Base-by-base conservation (phyloP, 2,113 vertebrate genomes). In the Xiphophorus couchianus region DNA sequence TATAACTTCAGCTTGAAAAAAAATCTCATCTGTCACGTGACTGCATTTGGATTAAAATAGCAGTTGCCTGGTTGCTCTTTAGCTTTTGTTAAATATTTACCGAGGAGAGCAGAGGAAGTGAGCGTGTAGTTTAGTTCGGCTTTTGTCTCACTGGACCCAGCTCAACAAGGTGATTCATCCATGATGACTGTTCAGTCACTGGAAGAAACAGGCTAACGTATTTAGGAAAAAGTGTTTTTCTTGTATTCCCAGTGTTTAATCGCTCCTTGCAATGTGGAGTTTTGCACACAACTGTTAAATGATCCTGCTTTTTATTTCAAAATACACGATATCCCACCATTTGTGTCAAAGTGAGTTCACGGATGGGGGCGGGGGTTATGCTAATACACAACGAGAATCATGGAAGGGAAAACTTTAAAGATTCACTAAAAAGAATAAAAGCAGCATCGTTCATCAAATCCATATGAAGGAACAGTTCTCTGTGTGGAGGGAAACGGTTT, bases 21-120 rank as follows among this genome's bases (percentile, higher is more conserved):
- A 86, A 82, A 81, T 73, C 69, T 75, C 68, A 80, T 90, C 86
- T 90, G 84, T 86, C 74, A 85, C 74, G 79, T 67, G 80, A 85
- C 73, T 54, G 67, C 75, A 68, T 69, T 78, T 80, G 75, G 89
- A 88, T 93, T 90, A 88, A 91, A 91, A 90, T 88, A 88, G 89
- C 81, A 72, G 76, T 71, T 74, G 83, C 70, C 69, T 22, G 25
- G 71, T 79, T 87, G 85, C 86, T 84, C 78, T 88, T 86, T 84
- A 82, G 85, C 78, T 88, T 83, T 86, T 91, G 88, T 90, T 86
- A 82, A 87, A 91, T 84, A 88, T 89, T 91, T 85, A 91, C 86
- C 81, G 27, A 12, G 78, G 71, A 71, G 69, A 87, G 84, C 83
- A 13, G 87, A 75, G 69, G 60, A 81, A 85, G 81, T 68, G 60